phyloP scores from a whole-genome alignment of 2,797 vertebrate genomes.

The Acanthis flammea region DNA sequence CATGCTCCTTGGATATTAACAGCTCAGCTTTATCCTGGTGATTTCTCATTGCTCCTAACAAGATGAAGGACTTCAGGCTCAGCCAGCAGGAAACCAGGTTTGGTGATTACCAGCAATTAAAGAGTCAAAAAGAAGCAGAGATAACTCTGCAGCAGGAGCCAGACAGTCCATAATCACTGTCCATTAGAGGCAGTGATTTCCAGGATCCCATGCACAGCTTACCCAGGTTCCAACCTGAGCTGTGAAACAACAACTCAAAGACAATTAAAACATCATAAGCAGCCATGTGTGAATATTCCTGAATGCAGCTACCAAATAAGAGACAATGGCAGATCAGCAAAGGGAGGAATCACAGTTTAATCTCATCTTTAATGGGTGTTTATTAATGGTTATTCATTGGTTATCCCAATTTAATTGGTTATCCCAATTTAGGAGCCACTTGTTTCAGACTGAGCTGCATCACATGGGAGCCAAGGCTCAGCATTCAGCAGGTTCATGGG shows the following conservation, averaged over 20 bases:
- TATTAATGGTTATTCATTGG: neutral
- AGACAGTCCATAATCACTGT: neutral
- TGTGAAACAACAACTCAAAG: constrained; percentile 23
- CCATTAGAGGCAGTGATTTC: neutral
- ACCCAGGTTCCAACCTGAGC: constrained; percentile 21
- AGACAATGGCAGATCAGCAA: neutral
- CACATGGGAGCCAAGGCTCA: neutral
- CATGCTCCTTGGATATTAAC: constrained; percentile 19
- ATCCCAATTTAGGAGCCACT: neutral
- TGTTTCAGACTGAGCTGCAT: neutral
- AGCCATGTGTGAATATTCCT: constrained; percentile 41
- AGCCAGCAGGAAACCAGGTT: neutral
- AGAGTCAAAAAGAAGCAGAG: neutral
- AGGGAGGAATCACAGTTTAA: constrained; percentile 11
- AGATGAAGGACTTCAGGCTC: neutral
- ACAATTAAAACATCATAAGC: constrained; percentile 54
- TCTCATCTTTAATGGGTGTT: neutral
- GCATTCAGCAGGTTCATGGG: neutral
- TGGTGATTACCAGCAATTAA: neutral
- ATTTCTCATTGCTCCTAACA: constrained; percentile 11
- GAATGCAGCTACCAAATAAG: constrained; percentile 9
- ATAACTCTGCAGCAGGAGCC: neutral
- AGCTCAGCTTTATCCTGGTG: neutral
- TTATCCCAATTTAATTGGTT: too few relatives aligned
- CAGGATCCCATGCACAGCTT: neutral